Evolutionary conservation across 2,888 invertebrate genomes (phyloP).

Genomic region (Diploptera punctata): DNA sequence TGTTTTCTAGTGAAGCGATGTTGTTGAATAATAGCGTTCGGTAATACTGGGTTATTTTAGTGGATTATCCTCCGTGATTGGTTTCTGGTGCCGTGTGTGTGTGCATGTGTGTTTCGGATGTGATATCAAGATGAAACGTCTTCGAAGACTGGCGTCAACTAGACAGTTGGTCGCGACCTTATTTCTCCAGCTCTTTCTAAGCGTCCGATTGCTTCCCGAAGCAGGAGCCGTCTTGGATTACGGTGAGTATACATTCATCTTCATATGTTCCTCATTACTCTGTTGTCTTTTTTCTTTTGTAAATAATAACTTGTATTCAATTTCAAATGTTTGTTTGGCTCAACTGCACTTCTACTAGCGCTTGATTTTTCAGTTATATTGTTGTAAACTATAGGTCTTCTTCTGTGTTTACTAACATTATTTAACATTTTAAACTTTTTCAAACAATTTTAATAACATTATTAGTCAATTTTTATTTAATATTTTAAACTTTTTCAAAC

Average conservation of each 20-base stretch:
- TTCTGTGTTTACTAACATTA: no score
- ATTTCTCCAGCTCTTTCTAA: background rate
- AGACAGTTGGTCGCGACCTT: background rate
- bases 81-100: background rate
- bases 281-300: no score
- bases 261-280: no score
- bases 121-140: background rate
- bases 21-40: background rate
- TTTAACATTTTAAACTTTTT: no score
- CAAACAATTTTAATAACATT: no score
- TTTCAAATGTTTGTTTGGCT: no score
- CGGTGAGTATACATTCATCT: conserved; percentile 3
- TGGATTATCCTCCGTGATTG: background rate
- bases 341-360: no score
- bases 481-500: no score
- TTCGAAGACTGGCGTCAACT: conserved; percentile 8
- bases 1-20: background rate
- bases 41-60: conserved; percentile 8
- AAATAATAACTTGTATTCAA: no score
- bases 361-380: no score
- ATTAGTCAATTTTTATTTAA: no score
- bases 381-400: no score
- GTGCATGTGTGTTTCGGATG: background rate
- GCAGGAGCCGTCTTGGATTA: background rate
- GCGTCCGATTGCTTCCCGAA: conserved; percentile 1